Evolutionary conservation across 2,113 vertebrate genomes (phyloP).

Genomic region (Sebastes fasciatus): DNA sequence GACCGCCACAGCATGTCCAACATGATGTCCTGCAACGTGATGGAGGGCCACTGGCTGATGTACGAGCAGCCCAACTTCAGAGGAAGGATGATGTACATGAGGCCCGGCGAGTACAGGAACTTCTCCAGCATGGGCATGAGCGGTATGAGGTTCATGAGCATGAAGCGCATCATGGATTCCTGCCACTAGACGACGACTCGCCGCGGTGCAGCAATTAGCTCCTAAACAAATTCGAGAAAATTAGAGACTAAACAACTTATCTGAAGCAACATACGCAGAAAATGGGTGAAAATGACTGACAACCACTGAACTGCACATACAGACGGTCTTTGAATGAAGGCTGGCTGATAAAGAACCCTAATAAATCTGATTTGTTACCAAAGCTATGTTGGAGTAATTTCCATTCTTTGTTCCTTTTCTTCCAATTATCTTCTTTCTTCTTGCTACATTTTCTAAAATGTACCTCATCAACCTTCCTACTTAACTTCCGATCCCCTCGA

Average conservation of each 20-base stretch:
- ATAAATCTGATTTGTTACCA: constrained; percentile 40
- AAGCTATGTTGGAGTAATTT: background rate
- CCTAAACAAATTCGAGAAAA: background rate
- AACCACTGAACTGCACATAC: constrained; percentile 2
- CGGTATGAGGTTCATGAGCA: constrained; percentile 59
- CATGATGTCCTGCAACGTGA: constrained; percentile 76
- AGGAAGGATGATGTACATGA: constrained; percentile 66
- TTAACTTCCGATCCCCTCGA: background rate
- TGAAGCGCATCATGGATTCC: constrained; percentile 65
- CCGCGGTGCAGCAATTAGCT: background rate
- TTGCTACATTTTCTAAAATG: background rate
- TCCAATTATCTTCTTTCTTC: background rate
- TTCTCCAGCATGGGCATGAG: constrained; percentile 51
- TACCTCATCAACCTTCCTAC: background rate
- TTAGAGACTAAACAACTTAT: background rate
- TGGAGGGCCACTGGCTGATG: constrained; percentile 77
- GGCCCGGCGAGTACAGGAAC: constrained; percentile 66
- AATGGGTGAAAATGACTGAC: background rate
- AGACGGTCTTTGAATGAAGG: background rate
- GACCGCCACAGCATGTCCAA: constrained; percentile 66
- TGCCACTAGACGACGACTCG: constrained; percentile 28
- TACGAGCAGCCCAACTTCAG: constrained; percentile 65
- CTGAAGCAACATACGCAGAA: background rate
- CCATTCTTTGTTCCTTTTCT: too few species aligned
- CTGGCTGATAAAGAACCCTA: background rate